Evolutionary conservation across 2,113 vertebrate species (phyloP).

Genomic region (Atherinomorus stipes): DNA sequence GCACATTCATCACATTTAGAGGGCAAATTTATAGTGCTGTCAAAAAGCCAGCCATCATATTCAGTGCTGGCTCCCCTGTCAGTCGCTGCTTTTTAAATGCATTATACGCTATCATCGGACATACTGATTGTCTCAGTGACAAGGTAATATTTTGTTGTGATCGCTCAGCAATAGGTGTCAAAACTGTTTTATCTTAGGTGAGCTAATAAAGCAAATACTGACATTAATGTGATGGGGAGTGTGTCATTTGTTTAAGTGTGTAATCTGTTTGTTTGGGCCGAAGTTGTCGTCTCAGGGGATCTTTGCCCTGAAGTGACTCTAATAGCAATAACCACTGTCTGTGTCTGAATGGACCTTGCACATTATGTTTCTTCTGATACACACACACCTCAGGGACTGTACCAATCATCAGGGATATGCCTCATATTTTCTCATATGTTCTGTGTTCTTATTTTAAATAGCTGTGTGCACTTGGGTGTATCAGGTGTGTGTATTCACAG

Average conservation of each 20-base stretch:
- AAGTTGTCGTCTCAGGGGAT: constrained; percentile 33
- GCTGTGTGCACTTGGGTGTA: not conserved
- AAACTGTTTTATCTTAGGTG: constrained; percentile 50
- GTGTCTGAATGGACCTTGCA: constrained; percentile 38
- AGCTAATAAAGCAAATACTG: constrained; percentile 41
- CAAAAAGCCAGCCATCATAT: constrained; percentile 50
- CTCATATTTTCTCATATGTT: constrained; percentile 11
- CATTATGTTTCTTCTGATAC: constrained; percentile 32
- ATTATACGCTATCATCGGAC: constrained; percentile 33
- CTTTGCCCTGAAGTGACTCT: constrained; percentile 27
- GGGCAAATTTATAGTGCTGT: constrained; percentile 57
- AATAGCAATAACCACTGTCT: constrained; percentile 48
- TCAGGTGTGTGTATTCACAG: constrained; percentile 20
- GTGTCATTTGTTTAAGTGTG: constrained; percentile 9
- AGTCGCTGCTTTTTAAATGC: constrained; percentile 40
- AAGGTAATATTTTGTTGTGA: constrained; percentile 54
- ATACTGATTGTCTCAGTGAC: constrained; percentile 38
- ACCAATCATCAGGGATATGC: constrained; percentile 39
- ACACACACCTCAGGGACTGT: constrained; percentile 25
- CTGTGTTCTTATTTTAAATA: constrained; percentile 33
- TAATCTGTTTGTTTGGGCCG: constrained; percentile 4
- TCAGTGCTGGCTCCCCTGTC: constrained; percentile 29
- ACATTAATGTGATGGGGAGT: constrained; percentile 18
- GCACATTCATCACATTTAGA: constrained; percentile 59
- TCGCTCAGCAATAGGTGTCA: constrained; percentile 55